Evolutionary conservation across 1,140 invertebrate genomes (phyloP).

Genomic region (Hycleus phaleratus): DNA sequence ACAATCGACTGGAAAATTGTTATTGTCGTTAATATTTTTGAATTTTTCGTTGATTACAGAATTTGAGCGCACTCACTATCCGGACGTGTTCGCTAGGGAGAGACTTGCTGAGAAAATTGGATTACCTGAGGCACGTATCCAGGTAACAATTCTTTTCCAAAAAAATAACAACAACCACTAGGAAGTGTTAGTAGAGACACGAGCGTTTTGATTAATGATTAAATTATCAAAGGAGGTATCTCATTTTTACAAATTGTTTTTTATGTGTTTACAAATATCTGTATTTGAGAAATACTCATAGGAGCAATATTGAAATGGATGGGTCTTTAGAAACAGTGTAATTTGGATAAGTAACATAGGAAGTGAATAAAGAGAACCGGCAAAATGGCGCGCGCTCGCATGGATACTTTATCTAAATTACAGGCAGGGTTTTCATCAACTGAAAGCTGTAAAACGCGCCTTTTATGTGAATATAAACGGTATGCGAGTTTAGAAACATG

Average conservation of each 20-base stretch:
- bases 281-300: too few relatives aligned
- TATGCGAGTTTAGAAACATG: conserved; percentile 17
- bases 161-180: conserved; percentile 1
- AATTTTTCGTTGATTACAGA: conserved; percentile 41
- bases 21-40: not conserved
- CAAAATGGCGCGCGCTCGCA: conserved; percentile 16
- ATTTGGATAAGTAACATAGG: conserved; percentile 24
- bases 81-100: conserved; percentile 94
- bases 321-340: conserved; percentile 18
- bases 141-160: conserved; percentile 57
- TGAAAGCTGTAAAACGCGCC: conserved; percentile 23
- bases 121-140: conserved; percentile 95
- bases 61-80: conserved; percentile 74
- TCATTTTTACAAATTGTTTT: too few relatives aligned
- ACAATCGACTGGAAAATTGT: not conserved
- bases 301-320: conserved; percentile 5
- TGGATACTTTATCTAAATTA: conserved; percentile 28
- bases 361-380: conserved; percentile 11
- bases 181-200: conserved; percentile 7
- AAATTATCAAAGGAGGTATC: too few relatives aligned
- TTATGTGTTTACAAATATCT: too few relatives aligned
- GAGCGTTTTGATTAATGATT: conserved; percentile 6
- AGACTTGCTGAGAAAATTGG: conserved; percentile 92
- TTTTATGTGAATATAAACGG: conserved; percentile 22
- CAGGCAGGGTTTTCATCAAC: conserved; percentile 22